Evolutionary conservation across 2,797 vertebrate species (phyloP).

Genomic region (Gorsachius magnificus): DNA sequence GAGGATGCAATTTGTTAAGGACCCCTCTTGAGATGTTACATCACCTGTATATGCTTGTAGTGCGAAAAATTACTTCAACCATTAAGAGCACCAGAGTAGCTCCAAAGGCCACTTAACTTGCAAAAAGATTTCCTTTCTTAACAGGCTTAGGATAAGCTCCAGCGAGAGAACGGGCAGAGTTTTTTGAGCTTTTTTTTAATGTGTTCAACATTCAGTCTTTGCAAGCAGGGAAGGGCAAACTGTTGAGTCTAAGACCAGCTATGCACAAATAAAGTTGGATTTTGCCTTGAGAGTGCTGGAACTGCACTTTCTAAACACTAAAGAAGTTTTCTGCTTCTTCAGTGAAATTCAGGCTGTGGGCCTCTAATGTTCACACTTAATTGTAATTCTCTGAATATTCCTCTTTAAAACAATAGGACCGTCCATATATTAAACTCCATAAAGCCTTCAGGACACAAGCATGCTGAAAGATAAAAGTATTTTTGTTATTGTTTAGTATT

Average conservation of each 20-base stretch:
- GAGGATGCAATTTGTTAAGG: background rate
- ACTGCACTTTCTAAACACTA: background rate
- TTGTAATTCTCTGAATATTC: background rate
- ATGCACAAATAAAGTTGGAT: background rate
- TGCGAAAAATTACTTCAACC: background rate
- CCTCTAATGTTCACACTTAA: background rate
- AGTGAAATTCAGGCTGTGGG: background rate
- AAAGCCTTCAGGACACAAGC: background rate
- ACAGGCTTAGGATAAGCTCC: background rate
- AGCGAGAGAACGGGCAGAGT: background rate
- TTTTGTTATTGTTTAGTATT: background rate
- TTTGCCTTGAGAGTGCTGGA: background rate
- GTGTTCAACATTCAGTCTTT: background rate
- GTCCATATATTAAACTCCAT: background rate
- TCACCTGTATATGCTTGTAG: background rate
- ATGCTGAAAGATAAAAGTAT: background rate
- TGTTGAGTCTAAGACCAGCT: background rate
- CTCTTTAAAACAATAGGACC: background rate
- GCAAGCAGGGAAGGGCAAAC: background rate
- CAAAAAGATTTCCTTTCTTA: background rate
- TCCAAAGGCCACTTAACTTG: background rate
- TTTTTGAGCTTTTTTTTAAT: background rate
- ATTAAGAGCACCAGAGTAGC: background rate
- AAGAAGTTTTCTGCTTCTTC: background rate
- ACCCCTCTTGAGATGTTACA: background rate